Base-by-base conservation (phyloP, 2,888 invertebrate species). In the Athripsodes cinereus region DNA sequence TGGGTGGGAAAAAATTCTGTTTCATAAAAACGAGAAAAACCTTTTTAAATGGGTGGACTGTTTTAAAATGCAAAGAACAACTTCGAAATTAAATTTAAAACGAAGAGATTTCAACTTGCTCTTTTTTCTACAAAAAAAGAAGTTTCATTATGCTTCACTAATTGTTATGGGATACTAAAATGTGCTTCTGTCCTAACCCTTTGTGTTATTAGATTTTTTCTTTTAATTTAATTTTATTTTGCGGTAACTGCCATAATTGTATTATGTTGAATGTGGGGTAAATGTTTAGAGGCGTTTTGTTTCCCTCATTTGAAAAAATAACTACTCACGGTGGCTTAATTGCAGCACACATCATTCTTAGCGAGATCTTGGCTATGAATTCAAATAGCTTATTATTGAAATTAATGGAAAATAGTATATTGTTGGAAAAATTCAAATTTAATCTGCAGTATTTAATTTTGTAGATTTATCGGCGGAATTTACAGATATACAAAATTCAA, bases 61-160 rank as follows among this genome's bases (percentile, higher is more conserved):
- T 40, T 40, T 40, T 40, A 40, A 40, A 40, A 40, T 40, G 40
- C 40, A 16, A 40, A 40, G 40, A 40, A 40, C 40, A 40, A 40
- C 40, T 40, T 40, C 40, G 40, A 40, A 40, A 40, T 40, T 40
- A 40, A 40, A 40, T 40, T 40, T 40, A 40, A 40, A 40, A 40
- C 40, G 40, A 40, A 40, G 13, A 40, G 40, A 40, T 40, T 40
- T 40, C 40, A 40, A 40, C 40, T 40, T 40, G 40, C 13, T 40
- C 26, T 10, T 26, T 13, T 40, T 40, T 40, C 13, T 13, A 8
- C 13, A 40, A 40, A 40, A 40, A 40, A 40, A 3, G 16, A 13
- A 13, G 13, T 40, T 40, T 40, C 40, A 40, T 40, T 40, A 40
- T 40, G 40, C n/a, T 16, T 40, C 40, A 40, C 40, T 40, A 40